Evolutionary conservation across 2,113 vertebrate genomes (phyloP).

Genomic region (Percina caprodes): DNA sequence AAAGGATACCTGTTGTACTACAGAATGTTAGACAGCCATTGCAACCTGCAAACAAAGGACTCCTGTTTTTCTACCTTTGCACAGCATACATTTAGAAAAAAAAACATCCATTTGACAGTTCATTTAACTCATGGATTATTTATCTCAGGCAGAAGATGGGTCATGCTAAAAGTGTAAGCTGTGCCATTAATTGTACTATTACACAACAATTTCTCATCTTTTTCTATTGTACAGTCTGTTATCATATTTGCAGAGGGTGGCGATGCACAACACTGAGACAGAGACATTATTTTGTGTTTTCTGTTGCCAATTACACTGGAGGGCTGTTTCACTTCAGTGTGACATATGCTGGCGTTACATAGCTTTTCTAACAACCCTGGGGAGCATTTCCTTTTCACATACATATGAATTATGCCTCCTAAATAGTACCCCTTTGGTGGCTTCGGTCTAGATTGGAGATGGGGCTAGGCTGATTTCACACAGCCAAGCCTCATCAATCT

Average conservation of each 20-base stretch:
- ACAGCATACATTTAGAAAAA: not conserved
- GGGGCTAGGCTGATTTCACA: constrained; percentile 47
- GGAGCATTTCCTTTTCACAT: constrained; percentile 67
- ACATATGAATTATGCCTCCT: constrained; percentile 62
- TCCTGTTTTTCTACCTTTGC: constrained; percentile 29
- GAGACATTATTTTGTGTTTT: constrained; percentile 45
- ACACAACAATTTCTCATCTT: not conserved
- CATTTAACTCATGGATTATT: constrained; percentile 27
- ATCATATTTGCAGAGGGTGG: constrained; percentile 22
- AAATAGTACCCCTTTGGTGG: constrained; percentile 51
- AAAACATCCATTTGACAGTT: constrained; percentile 32
- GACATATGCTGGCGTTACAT: constrained; percentile 53
- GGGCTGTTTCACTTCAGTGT: constrained; percentile 57
- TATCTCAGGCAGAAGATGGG: constrained; percentile 34
- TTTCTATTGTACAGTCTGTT: constrained; percentile 11
- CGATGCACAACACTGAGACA: constrained; percentile 24
- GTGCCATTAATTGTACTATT: constrained; percentile 7
- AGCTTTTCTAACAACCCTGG: constrained; percentile 39
- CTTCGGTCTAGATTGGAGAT: constrained; percentile 47
- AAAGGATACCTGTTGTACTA: constrained; percentile 66
- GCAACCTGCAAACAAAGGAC: constrained; percentile 66
- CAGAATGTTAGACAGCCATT: constrained; percentile 55
- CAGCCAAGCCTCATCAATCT: constrained; percentile 76
- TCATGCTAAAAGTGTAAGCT: constrained; percentile 15
- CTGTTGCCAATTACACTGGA: constrained; percentile 40